These are phyloP conservation scores for Drosophila anomelani DNA, from an alignment of 2,888 invertebrate species.

Conservation along the genomic window DNA sequence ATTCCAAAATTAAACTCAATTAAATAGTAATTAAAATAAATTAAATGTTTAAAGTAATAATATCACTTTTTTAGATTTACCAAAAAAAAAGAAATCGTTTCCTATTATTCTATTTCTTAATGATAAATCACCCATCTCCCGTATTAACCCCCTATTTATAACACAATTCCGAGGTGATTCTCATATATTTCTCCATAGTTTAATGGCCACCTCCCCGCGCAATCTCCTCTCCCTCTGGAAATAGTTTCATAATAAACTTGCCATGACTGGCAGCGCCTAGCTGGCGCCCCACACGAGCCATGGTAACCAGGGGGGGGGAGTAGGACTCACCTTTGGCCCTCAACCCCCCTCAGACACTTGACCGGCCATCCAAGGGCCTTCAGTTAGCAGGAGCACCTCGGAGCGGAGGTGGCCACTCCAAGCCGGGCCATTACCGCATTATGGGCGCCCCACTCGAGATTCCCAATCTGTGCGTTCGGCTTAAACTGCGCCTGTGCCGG, in stretches of 20 bases:
- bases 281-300: slow-evolving; percentile 53
- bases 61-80: background rate
- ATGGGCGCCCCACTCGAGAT: slow-evolving; percentile 52
- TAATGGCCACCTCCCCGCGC: slow-evolving; percentile 9
- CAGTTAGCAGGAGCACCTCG: background rate
- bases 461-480: slow-evolving; percentile 58
- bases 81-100: no score
- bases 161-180: slow-evolving; percentile 2
- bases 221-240: slow-evolving; percentile 16
- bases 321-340: slow-evolving; percentile 32
- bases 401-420: background rate
- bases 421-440: slow-evolving; percentile 62
- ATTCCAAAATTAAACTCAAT: no score
- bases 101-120: background rate
- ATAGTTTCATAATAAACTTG: slow-evolving; percentile 33
- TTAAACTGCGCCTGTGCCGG: slow-evolving; percentile 71
- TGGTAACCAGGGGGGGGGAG: slow-evolving; percentile 26
- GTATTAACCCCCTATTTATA: slow-evolving; percentile 9
- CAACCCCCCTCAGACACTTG: slow-evolving; percentile 21
- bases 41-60: no score
- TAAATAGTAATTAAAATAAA: no score
- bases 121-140: background rate
- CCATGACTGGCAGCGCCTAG: slow-evolving; percentile 42
- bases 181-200: slow-evolving; percentile 4
- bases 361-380: slow-evolving; percentile 32